Conservation (phyloP, 2,113 vertebrate genomes). For the Gymnocephalus cernua region DNA sequence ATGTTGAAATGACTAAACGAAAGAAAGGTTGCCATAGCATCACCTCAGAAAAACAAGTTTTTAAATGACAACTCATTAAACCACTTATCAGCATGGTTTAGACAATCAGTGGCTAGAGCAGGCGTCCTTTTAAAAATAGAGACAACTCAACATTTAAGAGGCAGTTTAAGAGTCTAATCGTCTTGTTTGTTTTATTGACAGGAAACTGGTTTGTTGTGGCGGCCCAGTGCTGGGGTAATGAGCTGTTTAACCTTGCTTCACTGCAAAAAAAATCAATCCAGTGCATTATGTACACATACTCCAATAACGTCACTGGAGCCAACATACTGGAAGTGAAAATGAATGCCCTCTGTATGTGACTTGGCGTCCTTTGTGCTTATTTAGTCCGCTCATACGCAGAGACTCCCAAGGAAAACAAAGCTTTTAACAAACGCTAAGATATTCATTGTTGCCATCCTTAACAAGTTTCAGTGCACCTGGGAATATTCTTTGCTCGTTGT, state of each 20-base stretch:
- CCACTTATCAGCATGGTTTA: conserved; percentile 41
- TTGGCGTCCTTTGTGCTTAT: conserved; percentile 42
- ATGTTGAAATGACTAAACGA: conserved; percentile 54
- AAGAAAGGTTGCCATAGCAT: conserved; percentile 42
- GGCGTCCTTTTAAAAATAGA: conserved; percentile 42
- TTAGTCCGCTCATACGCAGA: conserved; percentile 31
- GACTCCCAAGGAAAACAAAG: conserved; percentile 71
- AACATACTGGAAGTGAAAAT: conserved; percentile 39
- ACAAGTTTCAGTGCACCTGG: conserved; percentile 73
- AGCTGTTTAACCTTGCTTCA: conserved; percentile 67
- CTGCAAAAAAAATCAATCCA: conserved; percentile 55
- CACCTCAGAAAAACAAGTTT: conserved; percentile 42
- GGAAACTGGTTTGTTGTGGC: conserved; percentile 62
- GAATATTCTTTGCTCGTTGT: conserved; percentile 74
- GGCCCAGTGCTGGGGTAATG: conserved; percentile 59
- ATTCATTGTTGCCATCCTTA: conserved; percentile 76
- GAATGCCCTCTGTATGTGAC: conserved; percentile 36
- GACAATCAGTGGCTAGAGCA: conserved; percentile 19
- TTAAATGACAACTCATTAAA: conserved; percentile 59
- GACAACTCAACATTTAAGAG: conserved; percentile 49
- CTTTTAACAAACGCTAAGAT: conserved; percentile 79
- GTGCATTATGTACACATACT: conserved; percentile 50
- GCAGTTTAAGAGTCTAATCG: conserved; percentile 52
- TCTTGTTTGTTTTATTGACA: conserved; percentile 70
- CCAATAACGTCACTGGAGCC: conserved; percentile 35